Base-by-base conservation (phyloP, 2,113 vertebrate genomes). In the Pomatostomus ruficeps region DNA sequence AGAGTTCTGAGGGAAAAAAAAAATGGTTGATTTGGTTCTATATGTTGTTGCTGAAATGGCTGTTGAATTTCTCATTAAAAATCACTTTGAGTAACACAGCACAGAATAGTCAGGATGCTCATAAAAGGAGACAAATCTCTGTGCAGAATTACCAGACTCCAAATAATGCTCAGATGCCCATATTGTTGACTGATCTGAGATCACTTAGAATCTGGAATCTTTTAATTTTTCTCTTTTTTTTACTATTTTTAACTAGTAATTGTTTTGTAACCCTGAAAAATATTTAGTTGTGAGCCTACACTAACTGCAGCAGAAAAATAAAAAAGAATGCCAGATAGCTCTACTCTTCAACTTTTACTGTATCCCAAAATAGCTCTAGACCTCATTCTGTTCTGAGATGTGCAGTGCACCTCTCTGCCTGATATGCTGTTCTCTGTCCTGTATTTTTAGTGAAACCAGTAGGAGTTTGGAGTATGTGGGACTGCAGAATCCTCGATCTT, bases 371-470 rank as follows among this genome's bases (percentile, higher is more conserved):
- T 96, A 94, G 79, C 88, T 91, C 49, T 35, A 94, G 92, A 92
- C 95, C 85, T 97, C 61, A 72, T 96, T 96, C 82, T 93, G 82
- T 70, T 88, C 72, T 23, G 59, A 86, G 82, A 79, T 71, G 75
- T 74, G 51, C 88, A 88, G 82, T 63, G 73, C 86, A 70, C 48
- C 35, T 91, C 76, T 86, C 65, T 92, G 74, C 87, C 78, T 25
- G 43, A 74, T 80, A 48, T 13, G 51, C 94, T 93, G 85, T 75
- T 81, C 71, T 66, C 71, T 93, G 79, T 90, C 90, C 91, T 84
- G 55, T 90, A 85, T 93, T 97, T 95, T 93, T 80, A 95, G 82
- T 76, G 52, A 86, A 86, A 71, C 78, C 85, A 57, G 85, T 86
- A 63, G 85, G 90, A 94, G 78, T 73, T 93, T 67, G 73, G 82